phyloP scores from a whole-genome alignment of 2,113 vertebrate genomes.

The Stegastes partitus region DNA sequence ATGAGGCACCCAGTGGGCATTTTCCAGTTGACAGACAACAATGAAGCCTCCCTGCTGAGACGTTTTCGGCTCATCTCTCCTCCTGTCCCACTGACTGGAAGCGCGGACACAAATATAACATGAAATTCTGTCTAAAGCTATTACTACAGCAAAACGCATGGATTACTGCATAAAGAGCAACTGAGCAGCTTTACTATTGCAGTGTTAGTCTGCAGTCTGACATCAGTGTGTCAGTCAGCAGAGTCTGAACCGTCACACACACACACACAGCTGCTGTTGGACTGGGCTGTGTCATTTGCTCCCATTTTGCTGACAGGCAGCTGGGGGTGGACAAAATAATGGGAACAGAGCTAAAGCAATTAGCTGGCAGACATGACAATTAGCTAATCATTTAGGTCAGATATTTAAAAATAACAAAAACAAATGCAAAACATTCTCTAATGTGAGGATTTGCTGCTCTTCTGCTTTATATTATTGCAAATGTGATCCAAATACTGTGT shows the following conservation, averaged over 20 bases:
- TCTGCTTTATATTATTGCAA: too few relatives aligned
- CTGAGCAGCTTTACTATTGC: neutral
- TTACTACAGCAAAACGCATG: neutral
- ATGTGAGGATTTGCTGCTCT: too few relatives aligned
- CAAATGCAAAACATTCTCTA: too few relatives aligned
- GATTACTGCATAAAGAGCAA: neutral
- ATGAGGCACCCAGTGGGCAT: conserved; percentile 48
- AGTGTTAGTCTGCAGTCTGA: conserved; percentile 22
- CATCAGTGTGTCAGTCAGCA: conserved; percentile 37
- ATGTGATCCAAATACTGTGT: too few relatives aligned
- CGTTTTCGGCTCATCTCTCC: conserved; percentile 20
- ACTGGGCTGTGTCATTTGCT: neutral
- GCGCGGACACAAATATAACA: conserved; percentile 1
- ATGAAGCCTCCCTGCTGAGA: conserved; percentile 29
- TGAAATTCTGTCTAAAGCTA: conserved; percentile 26
- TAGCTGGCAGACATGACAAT: too few relatives aligned
- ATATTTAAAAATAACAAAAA: too few relatives aligned
- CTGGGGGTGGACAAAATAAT: neutral
- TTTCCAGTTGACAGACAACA: conserved; percentile 54
- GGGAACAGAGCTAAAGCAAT: neutral
- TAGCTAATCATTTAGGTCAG: too few relatives aligned
- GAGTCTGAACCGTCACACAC: conserved; percentile 3
- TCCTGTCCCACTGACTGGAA: neutral
- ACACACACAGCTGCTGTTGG: neutral
- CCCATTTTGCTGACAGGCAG: neutral